Conservation (phyloP, 2,797 vertebrate species). For the Cyclopterus lumpus region DNA sequence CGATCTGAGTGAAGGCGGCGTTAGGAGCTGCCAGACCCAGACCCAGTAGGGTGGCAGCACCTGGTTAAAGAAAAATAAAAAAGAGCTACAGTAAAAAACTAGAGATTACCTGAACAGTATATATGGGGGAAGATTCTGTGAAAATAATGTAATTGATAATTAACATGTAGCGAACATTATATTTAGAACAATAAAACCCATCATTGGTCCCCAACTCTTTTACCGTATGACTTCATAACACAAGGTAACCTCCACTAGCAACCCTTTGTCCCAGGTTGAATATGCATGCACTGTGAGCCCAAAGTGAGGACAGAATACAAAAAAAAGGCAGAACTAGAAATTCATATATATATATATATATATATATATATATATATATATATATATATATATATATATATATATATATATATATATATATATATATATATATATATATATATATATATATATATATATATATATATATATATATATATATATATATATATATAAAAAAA, state of each 20-base stretch:
- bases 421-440: no score
- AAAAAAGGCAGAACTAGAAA: neutral
- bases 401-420: no score
- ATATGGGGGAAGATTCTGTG: neutral
- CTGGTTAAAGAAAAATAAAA: conserved; percentile 51
- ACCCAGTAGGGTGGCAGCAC: conserved; percentile 79
- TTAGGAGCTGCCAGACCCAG: conserved; percentile 83
- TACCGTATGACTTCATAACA: neutral
- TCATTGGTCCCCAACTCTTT: neutral
- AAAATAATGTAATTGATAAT: neutral
- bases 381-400: no score
- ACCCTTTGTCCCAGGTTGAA: neutral
- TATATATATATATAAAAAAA: no score
- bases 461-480: no score
- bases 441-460: no score
- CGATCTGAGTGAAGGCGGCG: conserved; percentile 85
- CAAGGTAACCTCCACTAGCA: neutral
- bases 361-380: no score
- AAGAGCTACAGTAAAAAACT: neutral
- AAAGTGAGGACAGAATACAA: no score
- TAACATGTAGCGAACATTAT: neutral
- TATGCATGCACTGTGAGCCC: neutral
- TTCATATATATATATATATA: no score
- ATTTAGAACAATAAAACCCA: neutral
- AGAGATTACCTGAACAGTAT: neutral